Evolutionary conservation across 2,888 invertebrate genomes (phyloP), one percentile per base, ranked within the genome.

Genomic region (Dicranocentrus wangi): DNA sequence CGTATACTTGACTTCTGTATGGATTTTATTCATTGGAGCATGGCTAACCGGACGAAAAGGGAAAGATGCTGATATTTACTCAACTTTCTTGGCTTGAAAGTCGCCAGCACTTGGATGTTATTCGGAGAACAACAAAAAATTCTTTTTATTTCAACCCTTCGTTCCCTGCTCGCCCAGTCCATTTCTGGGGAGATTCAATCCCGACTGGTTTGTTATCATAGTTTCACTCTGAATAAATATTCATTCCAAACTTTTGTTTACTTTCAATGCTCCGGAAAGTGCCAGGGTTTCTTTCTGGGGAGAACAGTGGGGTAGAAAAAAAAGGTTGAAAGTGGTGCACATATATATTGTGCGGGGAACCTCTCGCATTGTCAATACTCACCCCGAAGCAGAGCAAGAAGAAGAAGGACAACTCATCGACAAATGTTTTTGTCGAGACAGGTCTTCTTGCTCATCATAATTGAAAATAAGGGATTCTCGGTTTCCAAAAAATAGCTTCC

Each of bases 221-320:
- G 72, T 43, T 71, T 23, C 63, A 71, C 66, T 58, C 58, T 79
- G 68, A 51, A 79, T 79, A 79, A 79, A 79, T 79, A 79, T 79
- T 79, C 79, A 79, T 79, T 71, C 66, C 72, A 79, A 79, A 72
- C 66, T 79, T 71, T 65, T 79, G 79, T 79, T 79, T 71, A 79
- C 79, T 79, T 72, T 79, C 28, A 43, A 43, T 47, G 28, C 32
- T 17, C 19, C 8, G 17, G 51, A 51, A 19, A 1, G 25, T 55
- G 47, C 17, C 8, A 8, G 39, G 8, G 51, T 17, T 51, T 51
- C 19, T 51, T 51, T 23, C 10, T 8, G n/a, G n/a, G n/a, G n/a
- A n/a, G n/a, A n/a, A n/a, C n/a, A n/a, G n/a, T n/a, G n/a, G n/a
- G n/a, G n/a, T n/a, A n/a, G n/a, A n/a, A n/a, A n/a, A n/a, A n/a